phyloP scores from a whole-genome alignment of 1,140 invertebrate species.

The Brachystomella parvula region DNA sequence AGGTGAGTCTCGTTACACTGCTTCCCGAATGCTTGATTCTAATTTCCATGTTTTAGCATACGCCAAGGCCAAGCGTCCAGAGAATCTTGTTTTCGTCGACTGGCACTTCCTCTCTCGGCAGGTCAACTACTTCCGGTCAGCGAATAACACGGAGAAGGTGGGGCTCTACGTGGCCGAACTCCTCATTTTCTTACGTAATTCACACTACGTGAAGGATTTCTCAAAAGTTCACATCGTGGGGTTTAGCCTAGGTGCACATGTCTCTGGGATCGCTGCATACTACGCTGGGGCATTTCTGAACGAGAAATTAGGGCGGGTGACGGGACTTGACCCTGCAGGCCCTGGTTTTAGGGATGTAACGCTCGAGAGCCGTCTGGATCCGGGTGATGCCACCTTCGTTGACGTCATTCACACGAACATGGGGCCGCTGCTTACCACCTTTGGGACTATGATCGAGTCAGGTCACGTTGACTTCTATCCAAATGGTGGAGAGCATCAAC shows the following conservation, averaged over 20 bases:
- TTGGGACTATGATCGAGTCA: slow-evolving; percentile 10
- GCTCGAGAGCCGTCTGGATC: slow-evolving; percentile 16
- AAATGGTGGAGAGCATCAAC: slow-evolving; percentile 32
- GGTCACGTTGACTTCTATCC: slow-evolving; percentile 27
- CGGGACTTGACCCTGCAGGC: slow-evolving; percentile 33
- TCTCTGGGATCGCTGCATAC: slow-evolving; percentile 37
- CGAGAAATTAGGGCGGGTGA: slow-evolving; percentile 28
- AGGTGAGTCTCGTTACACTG: neutral
- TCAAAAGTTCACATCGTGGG: slow-evolving; percentile 39
- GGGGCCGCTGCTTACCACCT: slow-evolving; percentile 15
- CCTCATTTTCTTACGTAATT: slow-evolving; percentile 17
- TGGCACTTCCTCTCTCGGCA: slow-evolving; percentile 23
- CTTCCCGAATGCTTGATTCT: neutral
- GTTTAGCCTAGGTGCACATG: slow-evolving; percentile 40
- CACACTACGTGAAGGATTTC: slow-evolving; percentile 3
- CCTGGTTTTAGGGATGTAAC: slow-evolving; percentile 22
- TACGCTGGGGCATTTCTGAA: slow-evolving; percentile 12
- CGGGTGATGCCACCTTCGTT: slow-evolving; percentile 29
- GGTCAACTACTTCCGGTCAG: slow-evolving; percentile 26
- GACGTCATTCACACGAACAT: slow-evolving; percentile 35
- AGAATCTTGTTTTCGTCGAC: slow-evolving; percentile 27
- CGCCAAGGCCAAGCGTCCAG: neutral
- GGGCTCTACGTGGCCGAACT: slow-evolving; percentile 28
- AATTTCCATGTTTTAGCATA: slow-evolving; percentile 1
- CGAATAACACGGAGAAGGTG: slow-evolving; percentile 26